Evolutionary conservation across 2,888 invertebrate species (phyloP).

Genomic region (Yponomeuta plumbellus): DNA sequence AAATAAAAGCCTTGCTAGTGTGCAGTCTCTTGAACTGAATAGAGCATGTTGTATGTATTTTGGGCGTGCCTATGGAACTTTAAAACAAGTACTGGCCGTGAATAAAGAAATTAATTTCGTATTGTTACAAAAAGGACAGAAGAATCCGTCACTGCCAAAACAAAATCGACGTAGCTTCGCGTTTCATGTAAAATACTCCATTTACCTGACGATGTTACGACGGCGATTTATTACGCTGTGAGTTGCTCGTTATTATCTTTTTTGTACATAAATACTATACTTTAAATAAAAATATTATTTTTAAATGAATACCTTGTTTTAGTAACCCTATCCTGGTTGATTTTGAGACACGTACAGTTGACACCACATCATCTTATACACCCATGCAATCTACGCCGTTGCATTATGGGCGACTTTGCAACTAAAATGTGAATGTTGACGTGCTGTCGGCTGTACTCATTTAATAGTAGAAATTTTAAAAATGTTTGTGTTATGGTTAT

Average conservation of each 20-base stretch:
- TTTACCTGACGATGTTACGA: conserved; percentile 6
- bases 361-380: too few species aligned
- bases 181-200: neutral
- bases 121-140: neutral
- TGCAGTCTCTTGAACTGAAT: too few species aligned
- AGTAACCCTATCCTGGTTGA: too few species aligned
- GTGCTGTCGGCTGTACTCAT: too few species aligned
- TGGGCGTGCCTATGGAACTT: neutral
- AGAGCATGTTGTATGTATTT: too few species aligned
- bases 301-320: neutral
- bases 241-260: neutral
- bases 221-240: conserved; percentile 4
- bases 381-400: too few species aligned
- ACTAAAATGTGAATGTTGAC: too few species aligned
- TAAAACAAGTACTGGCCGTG: neutral
- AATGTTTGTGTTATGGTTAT: too few species aligned
- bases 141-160: neutral
- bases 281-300: conserved; percentile 3
- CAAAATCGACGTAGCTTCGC: neutral
- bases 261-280: conserved; percentile 5
- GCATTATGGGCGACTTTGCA: too few species aligned
- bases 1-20: too few species aligned
- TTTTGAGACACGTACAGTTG: too few species aligned
- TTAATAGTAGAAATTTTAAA: too few species aligned
- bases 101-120: neutral